Conservation (phyloP, 2,113 vertebrate genomes). For the Phrynosoma platyrhinos region DNA sequence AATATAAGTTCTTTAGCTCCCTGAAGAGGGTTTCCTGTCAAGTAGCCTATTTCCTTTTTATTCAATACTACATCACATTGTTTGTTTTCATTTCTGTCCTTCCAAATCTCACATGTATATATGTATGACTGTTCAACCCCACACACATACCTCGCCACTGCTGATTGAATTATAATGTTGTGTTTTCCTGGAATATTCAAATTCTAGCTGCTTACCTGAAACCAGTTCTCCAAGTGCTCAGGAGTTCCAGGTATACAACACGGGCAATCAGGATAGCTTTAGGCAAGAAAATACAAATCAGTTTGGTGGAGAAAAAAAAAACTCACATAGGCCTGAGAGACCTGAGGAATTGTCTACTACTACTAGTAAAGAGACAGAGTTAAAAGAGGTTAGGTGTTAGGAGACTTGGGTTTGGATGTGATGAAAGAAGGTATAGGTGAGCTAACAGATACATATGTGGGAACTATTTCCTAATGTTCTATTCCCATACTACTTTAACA, state of each 20-base stretch:
- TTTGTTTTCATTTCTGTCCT: not conserved
- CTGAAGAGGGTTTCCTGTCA: slow-evolving; percentile 10
- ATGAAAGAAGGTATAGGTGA: too few species aligned
- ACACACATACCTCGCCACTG: not conserved
- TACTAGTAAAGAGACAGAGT: too few species aligned
- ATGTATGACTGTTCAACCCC: not conserved
- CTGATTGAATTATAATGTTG: too few species aligned
- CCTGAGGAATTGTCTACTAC: too few species aligned
- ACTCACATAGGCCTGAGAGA: too few species aligned
- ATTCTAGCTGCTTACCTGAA: not conserved
- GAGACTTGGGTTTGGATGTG: too few species aligned
- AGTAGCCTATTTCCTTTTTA: slow-evolving; percentile 28
- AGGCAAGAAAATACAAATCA: not conserved
- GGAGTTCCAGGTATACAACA: not conserved
- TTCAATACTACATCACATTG: not conserved
- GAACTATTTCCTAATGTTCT: too few species aligned
- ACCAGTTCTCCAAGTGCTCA: too few species aligned
- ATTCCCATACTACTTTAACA: too few species aligned
- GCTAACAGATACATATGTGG: too few species aligned
- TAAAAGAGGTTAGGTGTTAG: too few species aligned
- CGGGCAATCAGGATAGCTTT: not conserved
- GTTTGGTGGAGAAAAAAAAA: not conserved
- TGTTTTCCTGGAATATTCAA: not conserved
- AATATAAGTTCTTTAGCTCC: slow-evolving; percentile 28
- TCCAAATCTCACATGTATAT: not conserved